These are phyloP conservation scores for Anas platyrhynchos DNA, from an alignment of 2,113 vertebrate genomes.

Conservation along the genomic window DNA sequence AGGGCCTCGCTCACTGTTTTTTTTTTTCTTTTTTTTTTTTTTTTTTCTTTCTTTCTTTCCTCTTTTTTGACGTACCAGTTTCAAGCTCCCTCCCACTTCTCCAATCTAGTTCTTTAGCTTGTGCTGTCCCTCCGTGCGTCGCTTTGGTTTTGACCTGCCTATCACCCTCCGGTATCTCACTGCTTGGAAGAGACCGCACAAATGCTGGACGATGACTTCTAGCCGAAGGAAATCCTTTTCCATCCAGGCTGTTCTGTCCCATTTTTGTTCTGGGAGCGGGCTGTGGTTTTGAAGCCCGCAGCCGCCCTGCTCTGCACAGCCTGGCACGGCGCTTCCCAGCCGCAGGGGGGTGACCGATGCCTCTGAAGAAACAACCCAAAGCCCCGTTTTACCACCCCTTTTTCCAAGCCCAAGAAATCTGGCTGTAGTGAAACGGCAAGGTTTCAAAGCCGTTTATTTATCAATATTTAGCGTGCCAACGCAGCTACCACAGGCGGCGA, in stretches of 20 bases:
- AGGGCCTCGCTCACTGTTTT: not conserved
- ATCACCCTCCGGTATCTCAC: too few relatives aligned
- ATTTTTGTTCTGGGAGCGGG: not conserved
- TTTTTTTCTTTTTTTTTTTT: not conserved
- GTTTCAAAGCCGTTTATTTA: not conserved
- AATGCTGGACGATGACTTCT: too few relatives aligned
- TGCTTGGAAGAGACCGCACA: too few relatives aligned
- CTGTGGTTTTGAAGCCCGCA: too few relatives aligned
- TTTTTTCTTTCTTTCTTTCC: not conserved
- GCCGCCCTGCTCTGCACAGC: not conserved
- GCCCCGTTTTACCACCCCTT: fast-evolving
- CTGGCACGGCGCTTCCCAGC: not conserved
- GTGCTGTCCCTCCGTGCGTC: not conserved
- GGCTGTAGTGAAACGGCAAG: not conserved
- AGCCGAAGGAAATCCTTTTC: too few relatives aligned
- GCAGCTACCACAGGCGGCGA: not conserved
- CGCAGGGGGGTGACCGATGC: too few relatives aligned
- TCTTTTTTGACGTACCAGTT: not conserved
- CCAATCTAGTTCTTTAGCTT: not conserved
- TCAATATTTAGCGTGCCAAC: not conserved
- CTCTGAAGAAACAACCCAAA: not conserved
- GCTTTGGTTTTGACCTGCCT: too few relatives aligned
- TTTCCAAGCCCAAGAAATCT: not conserved
- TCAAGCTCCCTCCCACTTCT: conserved; percentile 5
- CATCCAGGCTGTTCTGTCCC: too few relatives aligned